Evolutionary conservation across 2,888 invertebrate species (phyloP), one percentile per base, ranked within the genome.

Genomic region (Suillia variegata): DNA sequence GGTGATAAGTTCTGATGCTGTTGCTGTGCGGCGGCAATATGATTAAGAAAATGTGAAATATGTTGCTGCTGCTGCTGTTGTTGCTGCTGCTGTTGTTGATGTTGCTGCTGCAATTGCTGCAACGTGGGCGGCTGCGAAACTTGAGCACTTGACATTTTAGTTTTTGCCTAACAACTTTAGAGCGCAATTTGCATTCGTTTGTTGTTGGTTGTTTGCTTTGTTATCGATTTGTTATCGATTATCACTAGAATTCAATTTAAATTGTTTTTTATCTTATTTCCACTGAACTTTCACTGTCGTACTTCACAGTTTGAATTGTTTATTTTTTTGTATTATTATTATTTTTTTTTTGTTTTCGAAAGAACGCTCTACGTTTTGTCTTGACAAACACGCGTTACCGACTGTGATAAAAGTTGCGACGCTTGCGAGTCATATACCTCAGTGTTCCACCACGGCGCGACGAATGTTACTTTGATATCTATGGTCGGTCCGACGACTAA

Each of bases 101-200:
- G 68, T 15, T 66, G 66, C 18, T 67, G 65, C 59, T 65, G 60
- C 42, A 53, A 45, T 59, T 68, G 68, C 68, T 66, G 72, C 68
- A 68, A 65, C 63, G 70, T 65, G 26, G 75, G 75, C 65, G 74
- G 79, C 61, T 79, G 79, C 51, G 80, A 78, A 70, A 81, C 79
- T 75, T 81, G 81, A 62, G 73, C 81, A 77, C 80, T 81, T 63
- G 81, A 80, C 81, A 81, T 81, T 66, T 70, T 79, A 68, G 49
- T 49, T 52, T 45, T 12, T n/a, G n/a, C n/a, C n/a, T n/a, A 42
- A n/a, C n/a, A 18, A 34, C 33, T 52, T 52, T 13, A 20, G 31
- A 31, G 13, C 21, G 12, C 15, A 10, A 12, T 50, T 24, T 15
- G 2, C 15, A 21, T 50, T 22, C 5, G 13, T 21, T 50, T 31